A percentile compares a stretch with the other conserved stretches of the same genome.
phyloP scores from a whole-genome alignment of 2,888 invertebrate species.

The Onthophagus sagittarius region DNA sequence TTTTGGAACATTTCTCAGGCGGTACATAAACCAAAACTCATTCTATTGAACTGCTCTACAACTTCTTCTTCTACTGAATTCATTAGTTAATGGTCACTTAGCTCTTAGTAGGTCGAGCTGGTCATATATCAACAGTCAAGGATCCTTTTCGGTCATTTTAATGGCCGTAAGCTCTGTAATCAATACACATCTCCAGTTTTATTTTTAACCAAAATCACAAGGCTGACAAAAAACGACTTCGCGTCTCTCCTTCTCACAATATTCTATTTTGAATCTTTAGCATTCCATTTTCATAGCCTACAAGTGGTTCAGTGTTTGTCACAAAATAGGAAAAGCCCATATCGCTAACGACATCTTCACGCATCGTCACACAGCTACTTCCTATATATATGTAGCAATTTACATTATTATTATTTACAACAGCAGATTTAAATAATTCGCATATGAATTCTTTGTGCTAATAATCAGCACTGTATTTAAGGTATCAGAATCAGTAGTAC shows the following conservation, averaged over 20 bases:
- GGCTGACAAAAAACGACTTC: slow-evolving; percentile 28
- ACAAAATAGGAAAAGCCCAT: slow-evolving; percentile 21
- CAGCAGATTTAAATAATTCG: slow-evolving; percentile 18
- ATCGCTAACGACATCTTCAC: slow-evolving; percentile 14
- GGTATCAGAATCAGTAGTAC: no score
- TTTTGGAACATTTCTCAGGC: slow-evolving; percentile 30
- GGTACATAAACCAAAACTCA: slow-evolving; percentile 32
- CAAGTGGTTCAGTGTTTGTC: slow-evolving; percentile 20
- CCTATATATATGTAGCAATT: slow-evolving; percentile 15
- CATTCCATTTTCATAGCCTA: slow-evolving; percentile 29
- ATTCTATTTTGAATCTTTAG: slow-evolving; percentile 24
- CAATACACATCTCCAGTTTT: slow-evolving; percentile 21
- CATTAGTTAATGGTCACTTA: slow-evolving; percentile 22
- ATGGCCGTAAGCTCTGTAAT: slow-evolving; percentile 22
- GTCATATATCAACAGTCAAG: background rate
- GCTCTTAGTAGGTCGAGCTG: slow-evolving; percentile 24
- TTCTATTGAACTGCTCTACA: slow-evolving; percentile 28
- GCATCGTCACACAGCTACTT: slow-evolving; percentile 17
- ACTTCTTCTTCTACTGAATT: no score
- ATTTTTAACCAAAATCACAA: slow-evolving; percentile 25
- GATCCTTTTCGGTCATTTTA: slow-evolving; percentile 6
- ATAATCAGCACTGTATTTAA: no score
- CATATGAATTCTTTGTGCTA: no score
- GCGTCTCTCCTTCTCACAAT: slow-evolving; percentile 24
- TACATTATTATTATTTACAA: slow-evolving; percentile 14